phyloP scores from a whole-genome alignment of 2,888 invertebrate species.

The Agrochola lota region DNA sequence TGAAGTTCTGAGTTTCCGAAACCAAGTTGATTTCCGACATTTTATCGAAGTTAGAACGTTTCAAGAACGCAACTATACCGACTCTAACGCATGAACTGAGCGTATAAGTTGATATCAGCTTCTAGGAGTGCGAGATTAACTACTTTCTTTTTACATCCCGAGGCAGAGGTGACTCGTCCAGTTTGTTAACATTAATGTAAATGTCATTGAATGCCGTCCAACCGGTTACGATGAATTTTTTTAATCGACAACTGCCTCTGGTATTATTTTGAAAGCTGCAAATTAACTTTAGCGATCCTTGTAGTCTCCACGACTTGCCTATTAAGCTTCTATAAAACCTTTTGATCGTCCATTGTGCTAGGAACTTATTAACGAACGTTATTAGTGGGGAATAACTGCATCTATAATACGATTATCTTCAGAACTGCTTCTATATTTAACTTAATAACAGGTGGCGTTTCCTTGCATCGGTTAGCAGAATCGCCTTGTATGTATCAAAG shows the following conservation, averaged over 20 bases:
- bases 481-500: neutral
- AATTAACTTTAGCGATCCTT: conserved; percentile 70
- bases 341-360: conserved; percentile 48
- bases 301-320: conserved; percentile 61
- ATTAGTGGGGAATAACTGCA: conserved; percentile 38
- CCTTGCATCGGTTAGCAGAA: conserved; percentile 1
- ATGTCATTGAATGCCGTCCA: conserved; percentile 84
- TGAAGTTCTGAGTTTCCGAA: neutral
- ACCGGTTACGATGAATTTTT: conserved; percentile 84
- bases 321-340: conserved; percentile 63
- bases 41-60: conserved; percentile 13
- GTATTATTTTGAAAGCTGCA: conserved; percentile 82
- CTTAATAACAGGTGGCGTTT: conserved; percentile 15
- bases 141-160: conserved; percentile 84
- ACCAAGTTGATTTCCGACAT: neutral
- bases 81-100: conserved; percentile 31
- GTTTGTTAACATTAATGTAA: conserved; percentile 86
- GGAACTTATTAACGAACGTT: conserved; percentile 53
- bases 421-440: conserved; percentile 27
- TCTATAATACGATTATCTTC: conserved; percentile 28
- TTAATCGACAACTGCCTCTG: conserved; percentile 75
- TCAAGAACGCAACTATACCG: conserved; percentile 10
- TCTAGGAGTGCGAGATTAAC: conserved; percentile 66
- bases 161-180: conserved; percentile 79
- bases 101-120: conserved; percentile 45